A percentile compares a stretch with the other conserved stretches of the same genome.
phyloP scores from a whole-genome alignment of 2,113 vertebrate genomes.

The Petroica traversi region DNA sequence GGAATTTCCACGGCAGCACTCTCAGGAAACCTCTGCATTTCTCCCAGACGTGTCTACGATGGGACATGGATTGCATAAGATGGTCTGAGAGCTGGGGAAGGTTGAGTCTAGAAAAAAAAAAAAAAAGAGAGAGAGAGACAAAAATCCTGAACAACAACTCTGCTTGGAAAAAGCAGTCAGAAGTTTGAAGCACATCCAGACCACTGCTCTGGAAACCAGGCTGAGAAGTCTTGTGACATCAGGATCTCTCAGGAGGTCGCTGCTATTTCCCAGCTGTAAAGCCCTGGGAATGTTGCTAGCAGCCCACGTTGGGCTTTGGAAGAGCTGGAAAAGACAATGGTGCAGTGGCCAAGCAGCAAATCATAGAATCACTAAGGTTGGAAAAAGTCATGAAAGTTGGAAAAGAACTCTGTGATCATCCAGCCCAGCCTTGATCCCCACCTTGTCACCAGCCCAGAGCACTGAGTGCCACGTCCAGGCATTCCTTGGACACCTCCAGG shows the following conservation, averaged over 20 bases:
- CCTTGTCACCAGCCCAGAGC: not conserved
- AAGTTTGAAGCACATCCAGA: constrained; percentile 50
- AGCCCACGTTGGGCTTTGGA: not conserved
- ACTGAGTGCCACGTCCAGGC: not conserved
- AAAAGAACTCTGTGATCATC: not conserved
- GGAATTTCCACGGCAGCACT: not conserved
- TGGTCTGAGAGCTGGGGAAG: not conserved
- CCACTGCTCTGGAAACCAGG: constrained; percentile 45
- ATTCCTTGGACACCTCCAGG: not conserved
- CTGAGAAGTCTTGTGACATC: constrained; percentile 52
- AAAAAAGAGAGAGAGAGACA: not conserved
- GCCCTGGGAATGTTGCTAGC: not conserved
- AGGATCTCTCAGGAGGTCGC: not conserved
- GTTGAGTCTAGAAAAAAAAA: not conserved
- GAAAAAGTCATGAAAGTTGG: not conserved
- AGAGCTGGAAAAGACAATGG: not conserved
- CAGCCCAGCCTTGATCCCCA: not conserved
- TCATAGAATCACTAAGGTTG: not conserved
- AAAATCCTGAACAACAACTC: not conserved
- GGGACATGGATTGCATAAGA: constrained; percentile 30
- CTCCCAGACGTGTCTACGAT: not conserved
- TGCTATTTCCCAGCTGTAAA: constrained; percentile 50
- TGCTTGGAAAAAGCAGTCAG: constrained; percentile 21
- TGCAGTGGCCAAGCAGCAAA: not conserved
- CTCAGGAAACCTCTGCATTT: constrained; percentile 40